phyloP scores from a whole-genome alignment of 2,797 vertebrate species.

The Gambelia wislizenii region DNA sequence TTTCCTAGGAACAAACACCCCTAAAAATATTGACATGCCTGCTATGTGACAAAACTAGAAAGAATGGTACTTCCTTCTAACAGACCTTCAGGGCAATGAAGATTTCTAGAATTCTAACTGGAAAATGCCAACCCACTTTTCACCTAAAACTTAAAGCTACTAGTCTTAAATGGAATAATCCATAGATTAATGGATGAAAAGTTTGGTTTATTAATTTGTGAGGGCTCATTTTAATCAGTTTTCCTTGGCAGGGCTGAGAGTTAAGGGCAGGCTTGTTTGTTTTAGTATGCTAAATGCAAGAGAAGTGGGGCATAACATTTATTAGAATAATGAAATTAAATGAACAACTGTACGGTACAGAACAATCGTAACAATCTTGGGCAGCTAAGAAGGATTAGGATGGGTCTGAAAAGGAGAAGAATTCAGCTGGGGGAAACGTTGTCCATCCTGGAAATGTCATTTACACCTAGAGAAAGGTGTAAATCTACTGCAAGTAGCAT shows the following conservation, averaged over 20 bases:
- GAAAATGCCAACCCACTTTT: not conserved
- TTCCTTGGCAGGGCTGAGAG: not conserved
- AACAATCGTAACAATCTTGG: too few species aligned
- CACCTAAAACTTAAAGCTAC: not conserved
- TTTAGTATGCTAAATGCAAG: not conserved
- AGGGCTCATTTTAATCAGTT: not conserved
- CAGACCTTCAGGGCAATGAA: not conserved
- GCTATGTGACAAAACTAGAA: not conserved
- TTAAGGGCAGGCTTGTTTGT: not conserved
- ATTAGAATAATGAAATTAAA: not conserved
- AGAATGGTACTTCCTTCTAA: not conserved
- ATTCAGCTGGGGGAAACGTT: too few species aligned
- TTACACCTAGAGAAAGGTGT: too few species aligned
- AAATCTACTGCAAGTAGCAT: too few species aligned
- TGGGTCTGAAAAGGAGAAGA: too few species aligned
- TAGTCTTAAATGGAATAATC: not conserved
- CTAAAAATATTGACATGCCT: not conserved
- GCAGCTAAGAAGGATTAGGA: too few species aligned
- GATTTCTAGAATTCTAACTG: not conserved
- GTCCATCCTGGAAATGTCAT: too few species aligned
- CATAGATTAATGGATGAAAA: too few species aligned
- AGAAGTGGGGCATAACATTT: not conserved
- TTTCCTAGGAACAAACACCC: not conserved
- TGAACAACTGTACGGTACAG: not conserved
- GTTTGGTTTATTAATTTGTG: not conserved